These are phyloP conservation scores for Rousettus madagascariensis DNA, from an alignment of 2,797 vertebrate species.

Conservation along the genomic window DNA sequence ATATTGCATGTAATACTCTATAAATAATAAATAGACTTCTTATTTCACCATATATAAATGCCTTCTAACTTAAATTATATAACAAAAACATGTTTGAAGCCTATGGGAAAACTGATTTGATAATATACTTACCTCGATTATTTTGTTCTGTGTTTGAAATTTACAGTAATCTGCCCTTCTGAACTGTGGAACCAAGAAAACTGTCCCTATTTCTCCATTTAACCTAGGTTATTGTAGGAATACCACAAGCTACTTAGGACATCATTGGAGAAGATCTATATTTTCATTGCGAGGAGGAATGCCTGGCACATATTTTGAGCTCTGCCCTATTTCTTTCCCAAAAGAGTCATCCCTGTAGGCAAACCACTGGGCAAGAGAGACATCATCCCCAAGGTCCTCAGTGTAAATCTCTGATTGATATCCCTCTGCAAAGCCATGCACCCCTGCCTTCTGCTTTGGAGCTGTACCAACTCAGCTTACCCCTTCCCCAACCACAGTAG, in stretches of 20 bases:
- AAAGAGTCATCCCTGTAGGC: neutral
- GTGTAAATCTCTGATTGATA: neutral
- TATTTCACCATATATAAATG: neutral
- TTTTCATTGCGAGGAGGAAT: neutral
- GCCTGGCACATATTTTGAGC: too few species aligned
- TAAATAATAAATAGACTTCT: conserved; percentile 27
- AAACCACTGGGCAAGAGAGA: neutral
- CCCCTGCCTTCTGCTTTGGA: neutral
- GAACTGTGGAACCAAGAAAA: neutral
- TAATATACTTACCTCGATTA: neutral
- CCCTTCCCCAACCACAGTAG: neutral
- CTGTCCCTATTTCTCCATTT: neutral
- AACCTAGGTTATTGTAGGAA: neutral
- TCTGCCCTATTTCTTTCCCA: neutral
- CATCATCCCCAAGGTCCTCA: neutral
- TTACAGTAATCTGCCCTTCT: neutral
- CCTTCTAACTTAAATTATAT: neutral
- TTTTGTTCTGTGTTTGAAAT: conserved; percentile 17
- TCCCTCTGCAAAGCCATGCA: neutral
- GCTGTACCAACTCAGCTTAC: neutral
- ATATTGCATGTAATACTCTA: neutral
- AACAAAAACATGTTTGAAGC: neutral
- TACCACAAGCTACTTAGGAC: neutral
- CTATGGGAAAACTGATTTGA: neutral
- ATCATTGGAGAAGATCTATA: too few species aligned